Evolutionary conservation across 2,113 vertebrate genomes (phyloP), one percentile per base, ranked within the genome.

Genomic region (Aldabrachelys gigantea): DNA sequence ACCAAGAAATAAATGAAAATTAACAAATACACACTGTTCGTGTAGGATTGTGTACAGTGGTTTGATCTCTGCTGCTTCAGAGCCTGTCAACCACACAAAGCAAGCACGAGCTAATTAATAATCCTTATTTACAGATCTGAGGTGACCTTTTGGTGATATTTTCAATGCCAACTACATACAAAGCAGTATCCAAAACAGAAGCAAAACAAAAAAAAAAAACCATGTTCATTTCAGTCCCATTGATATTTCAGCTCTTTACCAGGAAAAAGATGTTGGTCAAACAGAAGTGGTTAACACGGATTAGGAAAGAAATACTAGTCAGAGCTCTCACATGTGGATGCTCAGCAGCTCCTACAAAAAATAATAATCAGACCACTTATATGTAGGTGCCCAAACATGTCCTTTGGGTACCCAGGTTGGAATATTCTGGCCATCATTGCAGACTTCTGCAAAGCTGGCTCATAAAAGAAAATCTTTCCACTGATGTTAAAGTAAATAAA

Each of bases 71-170:
- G 78, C 24, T 53, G 29, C 65, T 56, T 41, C 52, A 89, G 86
- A 86, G 86, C 44, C 52, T 47, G 11, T 38, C 72, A 88, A 57
- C n/a, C 41, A 44, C 0, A 0, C 59, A 76, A 0, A 3, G 41
- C 54, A 54, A 76, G 1, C 1, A 19, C 1, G 17, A 88, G 79
- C 11, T 76, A 44, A 76, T 76, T 76, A 38, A 44, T 76, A 44
- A 76, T 22, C 41, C n/a, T 21, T 44, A 69, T 69, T n/a, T 69
- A 44, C 72, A 44, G 19, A 24, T 22, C 9, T 44, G 41, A 41
- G n/a, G 41, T 76, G 72, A 76, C 72, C 41, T 76, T 76, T 76
- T 44, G 22, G 12, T 25, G 41, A 44, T 44, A 76, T 76, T 76
- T 21, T 76, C 72, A 76, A 25, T 44, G n/a, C 22, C n/a, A 24